Evolutionary conservation across 2,797 vertebrate species (phyloP).

Genomic region (Hemitrygon akajei): DNA sequence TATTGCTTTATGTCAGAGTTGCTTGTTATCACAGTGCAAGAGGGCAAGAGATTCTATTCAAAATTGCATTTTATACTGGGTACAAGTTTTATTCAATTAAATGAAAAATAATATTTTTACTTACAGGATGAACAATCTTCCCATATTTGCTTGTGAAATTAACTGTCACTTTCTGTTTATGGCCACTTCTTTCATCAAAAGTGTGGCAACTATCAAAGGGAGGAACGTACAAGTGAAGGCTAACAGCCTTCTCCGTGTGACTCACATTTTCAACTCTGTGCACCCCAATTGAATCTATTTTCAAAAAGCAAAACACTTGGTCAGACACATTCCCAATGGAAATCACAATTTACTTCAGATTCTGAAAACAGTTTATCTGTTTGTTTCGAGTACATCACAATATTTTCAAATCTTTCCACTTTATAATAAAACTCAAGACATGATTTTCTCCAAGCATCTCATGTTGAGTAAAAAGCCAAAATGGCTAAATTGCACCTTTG

Average conservation of each 20-base stretch:
- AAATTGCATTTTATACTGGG: background rate
- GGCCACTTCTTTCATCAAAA: constrained; percentile 92
- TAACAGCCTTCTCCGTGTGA: constrained; percentile 82
- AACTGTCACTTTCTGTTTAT: constrained; percentile 84
- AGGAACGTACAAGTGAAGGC: constrained; percentile 90
- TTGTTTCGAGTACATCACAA: background rate
- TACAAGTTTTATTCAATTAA: too few relatives aligned
- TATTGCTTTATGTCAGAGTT: background rate
- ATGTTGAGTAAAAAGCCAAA: background rate
- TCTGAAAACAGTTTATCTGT: background rate
- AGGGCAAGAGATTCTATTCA: background rate
- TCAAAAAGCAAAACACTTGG: too few relatives aligned
- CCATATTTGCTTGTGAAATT: constrained; percentile 92
- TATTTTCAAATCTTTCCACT: background rate
- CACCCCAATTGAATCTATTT: constrained; percentile 80
- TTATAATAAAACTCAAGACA: background rate
- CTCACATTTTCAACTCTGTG: constrained; percentile 94
- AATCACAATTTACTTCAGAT: background rate
- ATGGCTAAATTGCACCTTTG: background rate
- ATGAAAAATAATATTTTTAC: constrained; percentile 47
- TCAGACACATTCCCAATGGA: too few relatives aligned
- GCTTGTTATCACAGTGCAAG: background rate
- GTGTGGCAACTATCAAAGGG: constrained; percentile 81
- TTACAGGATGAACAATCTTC: constrained; percentile 75
- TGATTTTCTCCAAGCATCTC: background rate